Base-by-base conservation (phyloP, 2,113 vertebrate genomes). In the Carassius carassius region DNA sequence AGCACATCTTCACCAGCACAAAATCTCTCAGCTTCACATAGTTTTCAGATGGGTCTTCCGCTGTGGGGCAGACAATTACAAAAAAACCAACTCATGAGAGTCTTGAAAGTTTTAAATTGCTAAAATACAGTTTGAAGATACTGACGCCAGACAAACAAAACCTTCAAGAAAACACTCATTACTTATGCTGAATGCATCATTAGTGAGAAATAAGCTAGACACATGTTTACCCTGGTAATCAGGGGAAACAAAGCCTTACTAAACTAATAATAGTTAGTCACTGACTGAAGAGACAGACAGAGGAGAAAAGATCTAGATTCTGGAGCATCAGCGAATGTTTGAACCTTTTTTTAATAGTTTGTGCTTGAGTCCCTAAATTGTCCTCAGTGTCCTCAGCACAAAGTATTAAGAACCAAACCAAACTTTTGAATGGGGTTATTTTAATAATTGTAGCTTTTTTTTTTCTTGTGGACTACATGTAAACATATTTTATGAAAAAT, bases 11-110 rank as follows among this genome's bases (percentile, higher is more conserved):
- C 85, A 95, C 96, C 92, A 98, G 95, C 85, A 99, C 97, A 85
- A 96, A 99, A 91, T 99, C 97, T 92, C 98, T 95, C 89, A 99
- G 95, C 92, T 97, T 98, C 93, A 99, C 96, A 54, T 98, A 99
- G 91, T 92, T 99, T 90, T 97, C 97, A 85, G 98, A 99, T 21
- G 97, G 97, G 91, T 99, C 97, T 95, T 99, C 98, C 89, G 97
- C 97, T 95, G 86, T 16, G 54, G 19, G 85, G 29, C 21, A 87
- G 12, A 76, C 72, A 51, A 6, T 62, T 5, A 25, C 19, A 25
- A 47, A 82, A 82, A 47, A 14, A 10, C 23, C 23, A 72, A 35
- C 35, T 17, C 19, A 44, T 21, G 69, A 19, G 17, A 19, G 8
- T 41, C 35, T 72, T n/a, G 35, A 72, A 44, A 41, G 35, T 72